A percentile compares a stretch with the other conserved stretches of the same genome.
phyloP scores from a whole-genome alignment of 2,888 invertebrate species.

The Listrodromus nycthemerus region DNA sequence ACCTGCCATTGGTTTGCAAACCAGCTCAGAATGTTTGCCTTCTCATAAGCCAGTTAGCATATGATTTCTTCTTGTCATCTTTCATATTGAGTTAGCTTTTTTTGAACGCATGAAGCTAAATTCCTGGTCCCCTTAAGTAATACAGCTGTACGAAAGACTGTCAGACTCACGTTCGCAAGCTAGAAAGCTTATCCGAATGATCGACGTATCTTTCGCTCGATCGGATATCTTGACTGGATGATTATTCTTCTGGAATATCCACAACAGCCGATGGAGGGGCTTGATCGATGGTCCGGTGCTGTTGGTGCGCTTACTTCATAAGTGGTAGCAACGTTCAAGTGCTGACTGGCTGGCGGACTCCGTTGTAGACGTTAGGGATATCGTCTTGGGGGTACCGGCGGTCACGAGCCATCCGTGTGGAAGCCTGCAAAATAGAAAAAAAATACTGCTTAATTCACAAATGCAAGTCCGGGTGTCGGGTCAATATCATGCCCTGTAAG shows the following conservation, averaged over 20 bases:
- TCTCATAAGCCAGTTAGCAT: not conserved
- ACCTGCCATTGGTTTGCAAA: not conserved
- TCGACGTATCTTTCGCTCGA: constrained; percentile 1
- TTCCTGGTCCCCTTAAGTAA: not conserved
- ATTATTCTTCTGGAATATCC: not conserved
- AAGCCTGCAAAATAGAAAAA: constrained; percentile 69
- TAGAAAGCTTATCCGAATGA: not conserved
- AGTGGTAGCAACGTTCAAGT: constrained; percentile 48
- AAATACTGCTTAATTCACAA: not conserved
- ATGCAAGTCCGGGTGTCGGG: not conserved
- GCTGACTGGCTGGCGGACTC: constrained; percentile 16
- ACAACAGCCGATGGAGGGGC: not conserved
- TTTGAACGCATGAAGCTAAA: not conserved
- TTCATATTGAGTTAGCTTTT: not conserved
- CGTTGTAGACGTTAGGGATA: constrained; percentile 69
- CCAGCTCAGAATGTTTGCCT: not conserved
- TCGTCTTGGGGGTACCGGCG: constrained; percentile 75
- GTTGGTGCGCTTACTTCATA: constrained; percentile 32
- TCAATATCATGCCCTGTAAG: constrained; percentile 9
- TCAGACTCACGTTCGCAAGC: not conserved
- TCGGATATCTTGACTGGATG: constrained; percentile 4
- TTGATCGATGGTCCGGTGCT: constrained; percentile 3
- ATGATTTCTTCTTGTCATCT: not conserved
- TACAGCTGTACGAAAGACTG: constrained; percentile 9
- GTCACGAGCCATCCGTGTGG: constrained; percentile 76